These are phyloP conservation scores for Cyclopterus lumpus DNA, from an alignment of 2,797 vertebrate species.

Conservation along the genomic window DNA sequence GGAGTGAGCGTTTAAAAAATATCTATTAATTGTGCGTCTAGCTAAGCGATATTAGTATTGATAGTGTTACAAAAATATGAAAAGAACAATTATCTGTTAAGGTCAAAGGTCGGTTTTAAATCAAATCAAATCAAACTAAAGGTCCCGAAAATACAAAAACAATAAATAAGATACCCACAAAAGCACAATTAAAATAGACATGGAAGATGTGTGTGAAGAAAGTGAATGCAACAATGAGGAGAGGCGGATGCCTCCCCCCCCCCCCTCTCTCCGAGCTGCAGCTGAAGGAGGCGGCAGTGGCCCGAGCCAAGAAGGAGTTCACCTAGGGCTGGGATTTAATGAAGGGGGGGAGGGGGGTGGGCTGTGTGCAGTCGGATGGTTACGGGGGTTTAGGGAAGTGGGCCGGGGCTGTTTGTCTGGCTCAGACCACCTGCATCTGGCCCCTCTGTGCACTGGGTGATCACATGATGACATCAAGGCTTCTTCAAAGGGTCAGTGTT, in stretches of 20 bases:
- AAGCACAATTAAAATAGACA: no score
- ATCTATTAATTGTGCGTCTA: no score
- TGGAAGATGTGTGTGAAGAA: no score
- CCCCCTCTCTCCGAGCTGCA: constrained; percentile 4
- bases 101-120: no score
- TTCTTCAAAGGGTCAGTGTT: background rate
- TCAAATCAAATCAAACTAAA: no score
- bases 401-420: constrained; percentile 42
- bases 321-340: constrained; percentile 80
- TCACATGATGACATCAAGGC: background rate
- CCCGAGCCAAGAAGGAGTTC: constrained; percentile 62
- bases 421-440: constrained; percentile 43
- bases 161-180: no score
- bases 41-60: background rate
- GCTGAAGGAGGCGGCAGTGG: constrained; percentile 48
- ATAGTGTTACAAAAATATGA: background rate
- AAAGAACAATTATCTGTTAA: no score
- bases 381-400: constrained; percentile 62
- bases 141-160: no score
- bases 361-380: constrained; percentile 66
- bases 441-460: background rate
- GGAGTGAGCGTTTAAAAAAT: background rate
- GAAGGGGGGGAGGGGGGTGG: constrained; percentile 41
- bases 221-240: constrained; percentile 4
- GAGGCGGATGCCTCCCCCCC: background rate